Evolutionary conservation across 2,113 vertebrate genomes (phyloP), one percentile per base, ranked within the genome.

Genomic region (Dermatemys mawii): DNA sequence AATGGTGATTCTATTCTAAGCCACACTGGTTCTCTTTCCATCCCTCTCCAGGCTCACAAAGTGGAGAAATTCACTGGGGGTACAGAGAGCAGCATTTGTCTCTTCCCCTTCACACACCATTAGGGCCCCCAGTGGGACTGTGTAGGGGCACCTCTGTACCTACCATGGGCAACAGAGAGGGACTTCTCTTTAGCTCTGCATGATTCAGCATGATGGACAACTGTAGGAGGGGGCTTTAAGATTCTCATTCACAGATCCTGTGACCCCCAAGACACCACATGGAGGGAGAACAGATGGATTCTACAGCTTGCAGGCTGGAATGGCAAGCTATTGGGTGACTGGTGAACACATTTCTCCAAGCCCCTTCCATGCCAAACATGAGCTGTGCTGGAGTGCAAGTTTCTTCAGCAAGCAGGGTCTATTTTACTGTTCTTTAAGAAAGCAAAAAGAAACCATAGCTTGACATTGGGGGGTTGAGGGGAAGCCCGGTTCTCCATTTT

Each of bases 241-340:
- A 41, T 73, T 21, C 67, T 48, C 29, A 35, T 67, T 67, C 16
- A 60, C 57, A 73, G 4, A 73, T 41, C 67, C 67, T 48, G 46
- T n/a, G 92, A 22, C 1, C 11, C 73, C 55, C 5, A 53, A n/a
- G 16, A 1, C 0, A 7, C 22, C 60, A 32, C 26, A 24, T 3
- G 3, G 29, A 83, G 57, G 60, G 78, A 79, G 88, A 82, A 76
- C 90, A 94, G 89, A 95, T 78, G 55, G 90, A 44, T 27, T 76
- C 24, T 46, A 76, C 46, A 26, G 44, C 57, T 79, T 48, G 35
- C 79, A 78, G 86, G 81, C 86, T 94, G 63, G 76, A 63, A 48
- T 5, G 19, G 82, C 82, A 95, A 95, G 86, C 76, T 93, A 84
- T 55, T 81, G 51, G 89, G 86, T 60, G 73, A 46, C 80, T 84